Conservation (phyloP, 1,140 invertebrate species). For the Cydia pomonella region DNA sequence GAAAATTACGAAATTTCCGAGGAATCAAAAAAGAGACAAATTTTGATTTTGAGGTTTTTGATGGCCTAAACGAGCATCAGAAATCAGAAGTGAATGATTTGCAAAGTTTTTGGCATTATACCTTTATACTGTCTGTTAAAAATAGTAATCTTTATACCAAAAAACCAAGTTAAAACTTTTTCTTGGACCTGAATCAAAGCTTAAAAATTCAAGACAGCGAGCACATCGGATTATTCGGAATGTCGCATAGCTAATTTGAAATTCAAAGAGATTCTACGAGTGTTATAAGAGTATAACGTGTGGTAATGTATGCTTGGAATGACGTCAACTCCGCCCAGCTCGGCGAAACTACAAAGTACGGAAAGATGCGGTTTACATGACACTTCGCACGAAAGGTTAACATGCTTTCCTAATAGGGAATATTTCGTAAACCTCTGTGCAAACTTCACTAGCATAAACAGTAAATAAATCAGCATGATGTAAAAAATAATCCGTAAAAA, state of each 20-base stretch:
- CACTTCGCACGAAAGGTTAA: background rate
- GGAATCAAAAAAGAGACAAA: no score
- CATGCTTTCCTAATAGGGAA: background rate
- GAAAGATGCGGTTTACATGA: background rate
- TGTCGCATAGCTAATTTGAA: background rate
- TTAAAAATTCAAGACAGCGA: background rate
- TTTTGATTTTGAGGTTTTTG: no score
- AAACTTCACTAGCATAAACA: no score
- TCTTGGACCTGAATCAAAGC: background rate
- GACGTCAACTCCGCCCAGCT: background rate
- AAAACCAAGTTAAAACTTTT: background rate
- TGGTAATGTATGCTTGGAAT: background rate
- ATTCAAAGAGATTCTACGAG: background rate
- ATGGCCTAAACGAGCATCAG: no score
- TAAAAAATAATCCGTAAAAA: no score
- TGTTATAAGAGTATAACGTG: conserved; percentile 5
- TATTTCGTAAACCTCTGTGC: no score
- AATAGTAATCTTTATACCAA: no score
- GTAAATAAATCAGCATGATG: no score
- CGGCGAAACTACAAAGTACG: background rate
- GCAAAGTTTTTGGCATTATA: no score
- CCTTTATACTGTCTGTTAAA: no score
- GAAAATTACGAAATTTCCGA: no score
- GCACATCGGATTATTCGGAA: background rate
- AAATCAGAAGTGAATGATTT: no score